phyloP scores from a whole-genome alignment of 2,113 vertebrate genomes.

The Acanthochromis polyacanthus region DNA sequence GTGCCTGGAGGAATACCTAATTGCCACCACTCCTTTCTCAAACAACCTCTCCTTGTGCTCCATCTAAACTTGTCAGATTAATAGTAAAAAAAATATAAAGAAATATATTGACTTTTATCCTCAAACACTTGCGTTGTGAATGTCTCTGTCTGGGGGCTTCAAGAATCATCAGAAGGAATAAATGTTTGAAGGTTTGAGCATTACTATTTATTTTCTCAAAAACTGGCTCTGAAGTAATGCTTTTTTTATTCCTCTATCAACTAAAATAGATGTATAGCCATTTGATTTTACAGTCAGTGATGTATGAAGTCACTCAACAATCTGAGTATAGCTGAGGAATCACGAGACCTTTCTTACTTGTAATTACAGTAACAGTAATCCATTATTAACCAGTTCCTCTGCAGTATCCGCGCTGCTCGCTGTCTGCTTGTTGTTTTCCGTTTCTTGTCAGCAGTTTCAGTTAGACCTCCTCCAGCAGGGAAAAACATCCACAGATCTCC shows the following conservation, averaged over 20 bases:
- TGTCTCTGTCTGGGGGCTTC: background rate
- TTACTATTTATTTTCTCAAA: conserved; percentile 9
- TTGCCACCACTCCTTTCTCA: background rate
- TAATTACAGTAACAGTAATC: conserved; percentile 22
- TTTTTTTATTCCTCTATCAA: background rate
- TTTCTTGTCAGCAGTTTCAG: conserved; percentile 39
- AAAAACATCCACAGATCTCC: conserved; percentile 18
- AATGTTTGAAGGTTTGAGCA: conserved; percentile 30
- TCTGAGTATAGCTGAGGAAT: background rate
- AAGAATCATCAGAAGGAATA: conserved; percentile 31
- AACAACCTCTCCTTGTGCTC: background rate
- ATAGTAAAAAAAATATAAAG: conserved; percentile 12
- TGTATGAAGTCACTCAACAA: background rate
- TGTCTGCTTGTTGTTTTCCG: conserved; percentile 23
- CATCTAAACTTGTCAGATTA: conserved; percentile 22
- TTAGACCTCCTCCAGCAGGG: conserved; percentile 11
- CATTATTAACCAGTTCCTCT: conserved; percentile 13
- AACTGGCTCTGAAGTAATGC: background rate
- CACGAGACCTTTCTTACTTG: background rate
- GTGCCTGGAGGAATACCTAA: background rate
- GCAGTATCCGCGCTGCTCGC: conserved; percentile 4
- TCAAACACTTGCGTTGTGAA: conserved; percentile 28
- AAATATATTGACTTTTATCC: conserved; percentile 29
- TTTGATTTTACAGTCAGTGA: background rate
- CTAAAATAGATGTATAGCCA: background rate